These are phyloP conservation scores for Drosophila prosaltans DNA, from an alignment of 1,140 invertebrate species.

Conservation along the genomic window DNA sequence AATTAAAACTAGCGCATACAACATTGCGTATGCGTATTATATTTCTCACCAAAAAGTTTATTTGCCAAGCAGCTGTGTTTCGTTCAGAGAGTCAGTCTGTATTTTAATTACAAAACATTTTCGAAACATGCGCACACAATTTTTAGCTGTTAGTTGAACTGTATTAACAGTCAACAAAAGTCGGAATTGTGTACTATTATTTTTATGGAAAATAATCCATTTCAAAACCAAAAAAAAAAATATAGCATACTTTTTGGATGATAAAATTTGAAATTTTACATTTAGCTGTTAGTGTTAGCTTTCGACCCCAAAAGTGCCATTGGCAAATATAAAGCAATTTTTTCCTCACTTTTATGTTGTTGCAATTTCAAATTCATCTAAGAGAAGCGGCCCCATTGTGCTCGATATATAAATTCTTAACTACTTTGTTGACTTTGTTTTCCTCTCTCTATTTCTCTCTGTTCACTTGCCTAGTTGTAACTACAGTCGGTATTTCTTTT, in stretches of 20 bases:
- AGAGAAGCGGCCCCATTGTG: background rate
- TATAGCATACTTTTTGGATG: slow-evolving; percentile 2
- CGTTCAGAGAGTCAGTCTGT: slow-evolving; percentile 19
- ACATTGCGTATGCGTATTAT: slow-evolving; percentile 67
- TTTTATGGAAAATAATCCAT: background rate
- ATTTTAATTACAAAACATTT: slow-evolving; percentile 59
- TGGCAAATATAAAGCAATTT: background rate
- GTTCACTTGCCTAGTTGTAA: slow-evolving; percentile 1
- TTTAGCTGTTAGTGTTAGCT: no score
- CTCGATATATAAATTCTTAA: slow-evolving; percentile 10
- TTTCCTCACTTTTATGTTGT: background rate
- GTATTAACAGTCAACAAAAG: background rate
- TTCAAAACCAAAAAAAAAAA: slow-evolving; percentile 1
- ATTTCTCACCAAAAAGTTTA: slow-evolving; percentile 28
- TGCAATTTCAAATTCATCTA: slow-evolving; percentile 8
- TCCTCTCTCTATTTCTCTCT: background rate
- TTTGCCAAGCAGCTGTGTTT: slow-evolving; percentile 12
- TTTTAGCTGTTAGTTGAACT: background rate
- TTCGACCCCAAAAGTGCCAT: background rate
- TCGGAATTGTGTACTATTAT: background rate
- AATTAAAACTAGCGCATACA: slow-evolving; percentile 57
- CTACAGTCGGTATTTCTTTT: background rate
- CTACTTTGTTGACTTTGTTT: slow-evolving; percentile 22
- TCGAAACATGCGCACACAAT: background rate
- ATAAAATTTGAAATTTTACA: background rate